Evolutionary conservation across 1,140 invertebrate species (phyloP).

Genomic region (Pinna nobilis): DNA sequence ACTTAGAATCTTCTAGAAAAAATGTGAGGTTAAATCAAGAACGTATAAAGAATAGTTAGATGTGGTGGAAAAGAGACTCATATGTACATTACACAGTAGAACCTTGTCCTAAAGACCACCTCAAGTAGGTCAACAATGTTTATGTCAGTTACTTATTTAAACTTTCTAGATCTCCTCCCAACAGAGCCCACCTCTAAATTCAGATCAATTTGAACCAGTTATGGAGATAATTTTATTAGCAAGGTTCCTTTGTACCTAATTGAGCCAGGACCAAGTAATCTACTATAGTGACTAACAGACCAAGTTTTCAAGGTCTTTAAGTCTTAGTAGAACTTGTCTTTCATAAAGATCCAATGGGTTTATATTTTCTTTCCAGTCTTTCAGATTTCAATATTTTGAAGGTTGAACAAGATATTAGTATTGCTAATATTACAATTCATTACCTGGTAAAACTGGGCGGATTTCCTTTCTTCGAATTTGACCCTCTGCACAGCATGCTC

Average conservation of each 20-base stretch:
- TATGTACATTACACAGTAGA: too few relatives aligned
- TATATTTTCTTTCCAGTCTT: constrained; percentile 43
- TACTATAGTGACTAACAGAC: neutral
- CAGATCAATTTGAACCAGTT: neutral
- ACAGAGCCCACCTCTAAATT: too few relatives aligned
- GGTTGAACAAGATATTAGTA: too few relatives aligned
- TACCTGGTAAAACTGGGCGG: constrained; percentile 63
- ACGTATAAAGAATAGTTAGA: too few relatives aligned
- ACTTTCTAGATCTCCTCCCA: too few relatives aligned
- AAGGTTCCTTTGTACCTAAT: neutral
- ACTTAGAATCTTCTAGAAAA: too few relatives aligned
- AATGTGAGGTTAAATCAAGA: too few relatives aligned
- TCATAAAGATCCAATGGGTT: neutral
- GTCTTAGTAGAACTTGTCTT: neutral
- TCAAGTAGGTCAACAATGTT: too few relatives aligned
- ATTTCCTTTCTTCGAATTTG: constrained; percentile 55
- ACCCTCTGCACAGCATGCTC: constrained; percentile 65
- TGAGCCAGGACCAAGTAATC: neutral
- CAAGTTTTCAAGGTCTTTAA: neutral
- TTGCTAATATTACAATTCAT: constrained; percentile 44
- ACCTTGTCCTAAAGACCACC: too few relatives aligned
- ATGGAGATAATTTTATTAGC: neutral
- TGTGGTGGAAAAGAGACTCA: too few relatives aligned
- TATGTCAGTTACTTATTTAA: too few relatives aligned
- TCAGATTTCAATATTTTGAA: too few relatives aligned